Conservation (phyloP, 2,113 vertebrate species). For the Cranoglanis bouderius region DNA sequence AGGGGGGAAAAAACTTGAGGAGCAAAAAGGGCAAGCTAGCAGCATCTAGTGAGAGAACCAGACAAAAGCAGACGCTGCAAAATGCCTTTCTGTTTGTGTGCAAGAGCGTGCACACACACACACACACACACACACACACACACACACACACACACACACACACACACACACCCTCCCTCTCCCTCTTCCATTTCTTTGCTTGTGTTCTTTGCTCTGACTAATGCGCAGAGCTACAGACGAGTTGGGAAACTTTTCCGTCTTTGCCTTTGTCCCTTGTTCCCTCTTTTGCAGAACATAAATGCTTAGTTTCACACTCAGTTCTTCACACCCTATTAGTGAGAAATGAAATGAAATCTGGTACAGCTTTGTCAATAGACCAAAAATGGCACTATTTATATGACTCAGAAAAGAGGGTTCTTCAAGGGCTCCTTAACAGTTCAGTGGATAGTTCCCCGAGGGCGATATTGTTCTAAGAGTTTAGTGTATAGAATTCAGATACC, state of each 20-base stretch:
- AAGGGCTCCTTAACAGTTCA: too few relatives aligned
- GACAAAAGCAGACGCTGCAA: constrained; percentile 69
- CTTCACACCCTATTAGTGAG: not conserved
- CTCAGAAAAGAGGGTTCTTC: not conserved
- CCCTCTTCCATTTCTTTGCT: constrained; percentile 26
- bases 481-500: not conserved
- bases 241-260: constrained; percentile 45
- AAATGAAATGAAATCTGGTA: constrained; percentile 11
- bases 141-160: not conserved
- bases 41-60: constrained; percentile 74
- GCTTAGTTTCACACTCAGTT: constrained; percentile 32
- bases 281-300: constrained; percentile 40
- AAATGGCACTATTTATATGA: not conserved
- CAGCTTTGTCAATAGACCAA: not conserved
- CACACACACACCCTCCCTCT: constrained; percentile 36
- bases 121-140: not conserved
- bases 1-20: constrained; percentile 24
- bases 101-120: not conserved
- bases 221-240: constrained; percentile 39
- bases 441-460: not conserved
- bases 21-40: constrained; percentile 73
- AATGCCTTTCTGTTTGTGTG: constrained; percentile 47
- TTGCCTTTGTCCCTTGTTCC: constrained; percentile 36
- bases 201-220: constrained; percentile 49
- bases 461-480: not conserved